Evolutionary conservation across 2,888 invertebrate genomes (phyloP).

Genomic region (Artemia sinica): DNA sequence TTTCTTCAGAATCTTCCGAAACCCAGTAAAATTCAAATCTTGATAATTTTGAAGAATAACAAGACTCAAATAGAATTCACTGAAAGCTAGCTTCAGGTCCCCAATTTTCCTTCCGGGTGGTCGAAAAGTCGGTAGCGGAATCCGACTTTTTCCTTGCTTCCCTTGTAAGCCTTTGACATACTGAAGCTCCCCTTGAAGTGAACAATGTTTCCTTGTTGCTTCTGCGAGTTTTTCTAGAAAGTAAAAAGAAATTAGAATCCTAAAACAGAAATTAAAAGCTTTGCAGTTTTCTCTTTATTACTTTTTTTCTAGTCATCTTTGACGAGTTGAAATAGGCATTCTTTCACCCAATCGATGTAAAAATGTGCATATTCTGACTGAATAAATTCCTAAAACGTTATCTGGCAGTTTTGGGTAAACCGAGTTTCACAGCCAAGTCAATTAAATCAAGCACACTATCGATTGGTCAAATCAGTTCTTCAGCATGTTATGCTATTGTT

Average conservation of each 20-base stretch:
- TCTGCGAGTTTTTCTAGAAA: slow-evolving; percentile 81
- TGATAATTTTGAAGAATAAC: slow-evolving; percentile 95
- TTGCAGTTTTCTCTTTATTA: no score
- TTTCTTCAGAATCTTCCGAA: slow-evolving; percentile 88
- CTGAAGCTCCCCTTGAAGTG: slow-evolving; percentile 67
- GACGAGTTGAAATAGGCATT: no score
- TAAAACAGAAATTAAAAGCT: no score
- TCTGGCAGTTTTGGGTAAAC: no score
- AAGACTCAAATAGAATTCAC: slow-evolving; percentile 91
- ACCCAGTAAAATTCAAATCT: slow-evolving; percentile 93
- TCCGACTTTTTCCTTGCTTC: slow-evolving; percentile 32
- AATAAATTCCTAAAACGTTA: no score
- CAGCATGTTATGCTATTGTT: no score
- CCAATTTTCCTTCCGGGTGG: slow-evolving; percentile 60
- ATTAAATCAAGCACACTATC: no score
- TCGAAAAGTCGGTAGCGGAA: slow-evolving; percentile 31
- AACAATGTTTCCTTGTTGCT: slow-evolving; percentile 83
- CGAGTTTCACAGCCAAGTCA: no score
- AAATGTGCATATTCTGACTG: no score
- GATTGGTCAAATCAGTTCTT: no score
- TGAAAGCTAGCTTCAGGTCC: slow-evolving; percentile 90
- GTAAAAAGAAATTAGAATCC: slow-evolving; percentile 20
- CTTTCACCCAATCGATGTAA: no score
- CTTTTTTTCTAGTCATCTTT: no score
- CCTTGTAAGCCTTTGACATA: slow-evolving; percentile 31